Evolutionary conservation across 2,113 vertebrate genomes (phyloP).

Genomic region (Colius striatus): DNA sequence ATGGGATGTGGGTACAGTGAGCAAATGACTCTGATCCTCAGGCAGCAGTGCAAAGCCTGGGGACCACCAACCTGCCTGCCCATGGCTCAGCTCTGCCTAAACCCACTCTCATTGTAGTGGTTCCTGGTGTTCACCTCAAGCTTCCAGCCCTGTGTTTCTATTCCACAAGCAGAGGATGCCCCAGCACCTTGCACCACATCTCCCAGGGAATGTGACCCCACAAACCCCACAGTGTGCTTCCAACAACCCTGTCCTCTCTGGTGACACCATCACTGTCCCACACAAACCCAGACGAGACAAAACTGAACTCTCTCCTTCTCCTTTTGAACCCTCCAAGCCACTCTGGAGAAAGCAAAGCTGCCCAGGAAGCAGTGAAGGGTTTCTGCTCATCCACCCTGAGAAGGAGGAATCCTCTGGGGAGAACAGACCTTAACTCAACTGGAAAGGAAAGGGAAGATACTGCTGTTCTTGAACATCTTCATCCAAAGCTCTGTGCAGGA

Average conservation of each 20-base stretch:
- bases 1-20: fast-evolving
- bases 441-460: neutral
- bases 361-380: neutral
- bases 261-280: neutral
- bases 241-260: neutral
- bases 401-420: neutral
- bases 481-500: neutral
- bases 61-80: neutral
- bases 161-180: neutral
- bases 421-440: neutral
- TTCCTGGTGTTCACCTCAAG: neutral
- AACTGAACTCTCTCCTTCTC: neutral
- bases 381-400: neutral
- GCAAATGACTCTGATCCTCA: neutral
- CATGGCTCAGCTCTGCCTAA: fast-evolving
- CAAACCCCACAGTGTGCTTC: neutral
- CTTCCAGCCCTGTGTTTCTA: neutral
- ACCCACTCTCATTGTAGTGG: neutral
- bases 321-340: neutral
- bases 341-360: neutral
- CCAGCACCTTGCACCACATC: neutral
- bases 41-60: neutral
- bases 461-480: neutral
- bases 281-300: neutral
- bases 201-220: neutral